Evolutionary conservation across 2,888 invertebrate species (phyloP).

Genomic region (Andrena camellia): DNA sequence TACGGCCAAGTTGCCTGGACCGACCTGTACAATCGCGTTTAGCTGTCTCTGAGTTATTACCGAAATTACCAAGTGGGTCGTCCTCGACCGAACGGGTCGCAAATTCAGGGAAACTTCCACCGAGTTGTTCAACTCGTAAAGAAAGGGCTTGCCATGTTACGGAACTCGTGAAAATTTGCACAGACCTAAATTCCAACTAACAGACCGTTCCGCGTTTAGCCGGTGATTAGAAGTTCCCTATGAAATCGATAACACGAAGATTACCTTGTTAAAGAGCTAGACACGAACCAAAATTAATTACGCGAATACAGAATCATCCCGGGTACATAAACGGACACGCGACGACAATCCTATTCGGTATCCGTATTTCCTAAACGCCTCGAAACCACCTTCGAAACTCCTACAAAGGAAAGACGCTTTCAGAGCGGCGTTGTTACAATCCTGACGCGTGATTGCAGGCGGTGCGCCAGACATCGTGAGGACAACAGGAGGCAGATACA

Average conservation of each 20-base stretch:
- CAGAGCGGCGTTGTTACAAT: background rate
- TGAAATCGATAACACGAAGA: too few species aligned
- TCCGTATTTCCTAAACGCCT: too few species aligned
- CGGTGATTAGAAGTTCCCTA: too few species aligned
- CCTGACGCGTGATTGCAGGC: conserved; percentile 86
- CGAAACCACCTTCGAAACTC: too few species aligned
- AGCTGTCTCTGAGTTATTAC: conserved; percentile 41
- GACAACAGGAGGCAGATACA: conserved; percentile 90
- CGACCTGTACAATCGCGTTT: conserved; percentile 26
- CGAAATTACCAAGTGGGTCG: conserved; percentile 47
- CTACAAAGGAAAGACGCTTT: too few species aligned
- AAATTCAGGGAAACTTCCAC: conserved; percentile 36
- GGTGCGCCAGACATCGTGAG: conserved; percentile 92
- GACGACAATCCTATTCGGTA: too few species aligned
- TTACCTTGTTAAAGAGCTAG: too few species aligned
- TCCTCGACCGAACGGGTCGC: conserved; percentile 9
- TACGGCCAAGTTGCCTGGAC: background rate
- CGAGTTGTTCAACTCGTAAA: conserved; percentile 34
- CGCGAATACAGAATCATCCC: too few species aligned
- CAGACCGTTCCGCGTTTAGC: too few species aligned
- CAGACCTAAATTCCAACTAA: background rate
- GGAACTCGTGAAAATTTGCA: conserved; percentile 1
- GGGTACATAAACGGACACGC: too few species aligned
- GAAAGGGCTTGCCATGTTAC: conserved; percentile 30
- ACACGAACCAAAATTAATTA: too few species aligned